Evolutionary conservation across 2,888 invertebrate species (phyloP), one percentile per base, ranked within the genome.

Genomic region (Limulus polyphemus): DNA sequence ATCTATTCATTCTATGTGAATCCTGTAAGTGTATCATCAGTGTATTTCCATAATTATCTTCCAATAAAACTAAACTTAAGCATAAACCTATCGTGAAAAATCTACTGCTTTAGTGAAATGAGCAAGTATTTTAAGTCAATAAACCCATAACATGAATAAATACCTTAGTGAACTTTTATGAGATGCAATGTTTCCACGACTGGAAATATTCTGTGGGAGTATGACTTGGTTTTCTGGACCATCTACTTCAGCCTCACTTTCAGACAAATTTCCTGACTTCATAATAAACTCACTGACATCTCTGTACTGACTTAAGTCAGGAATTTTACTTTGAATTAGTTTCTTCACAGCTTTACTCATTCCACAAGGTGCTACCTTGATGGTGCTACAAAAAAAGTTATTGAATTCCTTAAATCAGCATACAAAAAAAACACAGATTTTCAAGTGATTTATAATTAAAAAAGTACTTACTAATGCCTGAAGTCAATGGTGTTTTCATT

Each of bases 261-360:
- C 92, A 0, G 91, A 92, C 57, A 67, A 63, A 17, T 62, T 64
- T 10, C 63, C 67, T 48, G 67, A 59, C 48, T 87, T 89, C 60
- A 85, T 83, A 67, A 95, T 81, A 75, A 87, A 91, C 66, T 95
- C 93, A 11, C 89, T 84, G 76, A 93, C 88, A 73, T 94, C 92
- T 65, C 84, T 81, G 75, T 87, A 91, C 55, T 82, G 82, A 56
- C 87, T 82, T 54, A 99, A 79, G 79, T 98, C 88, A 0, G 98
- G 98, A 65, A 99, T 83, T 79, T 89, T 92, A 47, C 89, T 87
- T 77, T 86, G 85, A 10, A 94, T 84, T 67, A 99, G 81, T 79
- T 97, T 98, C 75, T 95, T 94, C 0, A 97, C 87, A 14, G 90
- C 87, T 74, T 83, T 87, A 52, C 90, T 90, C 50, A 98, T 79